These are phyloP conservation scores for Platycheirus rosarum DNA, from an alignment of 2,888 invertebrate species.

Conservation along the genomic window DNA sequence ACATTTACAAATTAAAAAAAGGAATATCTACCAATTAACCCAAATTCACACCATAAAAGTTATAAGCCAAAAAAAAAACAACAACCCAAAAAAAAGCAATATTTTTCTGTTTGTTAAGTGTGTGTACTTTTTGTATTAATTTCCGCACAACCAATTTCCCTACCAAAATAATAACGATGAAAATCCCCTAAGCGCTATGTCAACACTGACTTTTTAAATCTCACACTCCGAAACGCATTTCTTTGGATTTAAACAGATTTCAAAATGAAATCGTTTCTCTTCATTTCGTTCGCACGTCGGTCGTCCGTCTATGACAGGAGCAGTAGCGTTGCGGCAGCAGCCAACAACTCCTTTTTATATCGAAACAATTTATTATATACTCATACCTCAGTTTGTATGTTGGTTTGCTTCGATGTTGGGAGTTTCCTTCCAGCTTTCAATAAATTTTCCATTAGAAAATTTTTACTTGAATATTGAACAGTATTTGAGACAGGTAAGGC, in stretches of 20 bases:
- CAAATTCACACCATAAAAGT: constrained; percentile 40
- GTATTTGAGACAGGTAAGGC: constrained; percentile 11
- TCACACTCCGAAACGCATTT: constrained; percentile 65
- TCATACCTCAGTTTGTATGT: constrained; percentile 55
- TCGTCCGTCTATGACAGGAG: constrained; percentile 29
- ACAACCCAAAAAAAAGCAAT: constrained; percentile 29
- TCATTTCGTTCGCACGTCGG: constrained; percentile 44
- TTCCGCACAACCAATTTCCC: constrained; percentile 63
- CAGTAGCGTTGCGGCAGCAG: constrained; percentile 15
- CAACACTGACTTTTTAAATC: constrained; percentile 68
- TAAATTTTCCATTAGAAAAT: constrained; percentile 70
- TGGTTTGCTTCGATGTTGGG: constrained; percentile 43
- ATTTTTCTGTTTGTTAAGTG: constrained; percentile 5
- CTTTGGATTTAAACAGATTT: constrained; percentile 70
- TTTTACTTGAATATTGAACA: constrained; percentile 55
- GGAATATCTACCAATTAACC: constrained; percentile 48
- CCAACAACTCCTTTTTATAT: constrained; percentile 56
- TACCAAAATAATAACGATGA: constrained; percentile 28
- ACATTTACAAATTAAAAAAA: too few relatives aligned
- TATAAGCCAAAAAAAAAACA: constrained; percentile 56
- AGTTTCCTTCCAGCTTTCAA: constrained; percentile 62
- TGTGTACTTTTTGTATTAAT: constrained; percentile 65
- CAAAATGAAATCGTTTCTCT: constrained; percentile 68
- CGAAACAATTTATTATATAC: constrained; percentile 71
- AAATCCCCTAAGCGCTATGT: constrained; percentile 71